phyloP scores from a whole-genome alignment of 2,888 invertebrate species.

The Erebia ligea region DNA sequence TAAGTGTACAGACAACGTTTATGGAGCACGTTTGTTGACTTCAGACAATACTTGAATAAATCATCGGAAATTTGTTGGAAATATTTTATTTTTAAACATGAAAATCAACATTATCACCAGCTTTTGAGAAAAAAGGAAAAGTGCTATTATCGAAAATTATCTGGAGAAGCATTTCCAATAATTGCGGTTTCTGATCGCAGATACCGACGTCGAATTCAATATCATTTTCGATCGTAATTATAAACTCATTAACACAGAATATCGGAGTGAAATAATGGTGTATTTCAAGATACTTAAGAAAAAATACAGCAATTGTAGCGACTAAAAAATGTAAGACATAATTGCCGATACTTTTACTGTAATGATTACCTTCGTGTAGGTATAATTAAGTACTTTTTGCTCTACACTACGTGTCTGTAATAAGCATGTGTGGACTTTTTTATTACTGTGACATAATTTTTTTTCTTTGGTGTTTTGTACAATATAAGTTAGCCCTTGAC shows the following conservation, averaged over 20 bases:
- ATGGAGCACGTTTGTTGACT: constrained; percentile 62
- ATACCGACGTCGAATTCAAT: constrained; percentile 5
- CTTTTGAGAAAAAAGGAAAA: background rate
- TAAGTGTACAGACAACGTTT: constrained; percentile 59
- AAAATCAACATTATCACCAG: background rate
- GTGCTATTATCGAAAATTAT: background rate
- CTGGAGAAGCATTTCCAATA: constrained; percentile 8
- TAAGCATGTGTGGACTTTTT: background rate
- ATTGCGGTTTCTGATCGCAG: constrained; percentile 9
- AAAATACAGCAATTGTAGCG: constrained; percentile 13
- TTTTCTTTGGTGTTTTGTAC: too few species aligned
- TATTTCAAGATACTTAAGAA: constrained; percentile 10
- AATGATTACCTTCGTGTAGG: background rate
- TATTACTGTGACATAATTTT: background rate
- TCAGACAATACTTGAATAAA: constrained; percentile 65
- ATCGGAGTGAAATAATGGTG: constrained; percentile 15
- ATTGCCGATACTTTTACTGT: background rate
- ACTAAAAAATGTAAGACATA: constrained; percentile 12
- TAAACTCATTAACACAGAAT: constrained; percentile 18
- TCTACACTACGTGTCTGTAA: background rate
- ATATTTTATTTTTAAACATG: constrained; percentile 47
- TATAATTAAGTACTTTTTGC: background rate
- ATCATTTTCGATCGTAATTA: constrained; percentile 14
- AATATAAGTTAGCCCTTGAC: too few species aligned
- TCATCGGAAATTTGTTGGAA: constrained; percentile 47